Percentiles rank a stretch among this genome's conserved stretches.
Evolutionary conservation across 2,888 invertebrate species (phyloP).

Genomic region (Pristionchus entomophagus): DNA sequence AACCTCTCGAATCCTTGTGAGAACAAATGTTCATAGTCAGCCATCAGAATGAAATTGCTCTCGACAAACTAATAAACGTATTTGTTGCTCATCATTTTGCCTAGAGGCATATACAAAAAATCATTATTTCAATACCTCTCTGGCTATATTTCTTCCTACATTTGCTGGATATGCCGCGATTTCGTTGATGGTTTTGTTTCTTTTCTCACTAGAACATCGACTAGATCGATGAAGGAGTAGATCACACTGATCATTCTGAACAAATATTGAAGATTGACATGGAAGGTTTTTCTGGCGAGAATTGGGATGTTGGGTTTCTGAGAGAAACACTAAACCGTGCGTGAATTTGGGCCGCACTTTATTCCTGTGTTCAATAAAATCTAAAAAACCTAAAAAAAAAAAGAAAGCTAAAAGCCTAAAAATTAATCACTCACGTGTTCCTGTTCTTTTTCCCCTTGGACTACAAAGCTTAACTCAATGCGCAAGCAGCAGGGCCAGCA

Average conservation of each 20-base stretch:
- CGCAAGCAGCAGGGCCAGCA: too few relatives aligned
- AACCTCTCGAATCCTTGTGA: conserved; percentile 46
- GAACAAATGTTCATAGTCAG: conserved; percentile 48
- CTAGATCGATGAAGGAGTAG: not conserved
- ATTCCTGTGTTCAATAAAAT: too few relatives aligned
- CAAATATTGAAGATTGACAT: not conserved
- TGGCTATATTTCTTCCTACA: conserved; percentile 43
- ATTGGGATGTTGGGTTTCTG: too few relatives aligned
- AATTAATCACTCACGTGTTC: too few relatives aligned
- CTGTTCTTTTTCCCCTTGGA: too few relatives aligned
- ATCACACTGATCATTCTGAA: conserved; percentile 27
- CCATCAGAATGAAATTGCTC: conserved; percentile 14
- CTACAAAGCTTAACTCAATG: too few relatives aligned
- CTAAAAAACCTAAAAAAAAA: too few relatives aligned
- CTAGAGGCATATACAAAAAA: not conserved
- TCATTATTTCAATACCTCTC: not conserved
- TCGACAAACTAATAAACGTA: conserved; percentile 18
- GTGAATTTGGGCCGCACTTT: too few relatives aligned
- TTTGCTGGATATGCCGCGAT: conserved; percentile 46
- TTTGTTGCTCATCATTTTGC: too few relatives aligned
- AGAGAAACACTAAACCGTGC: too few relatives aligned
- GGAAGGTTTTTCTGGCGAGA: too few relatives aligned
- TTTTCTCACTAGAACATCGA: not conserved
- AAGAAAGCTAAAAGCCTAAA: too few relatives aligned
- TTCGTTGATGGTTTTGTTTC: not conserved